Base-by-base conservation (phyloP, 2,888 invertebrate genomes). In the Dolichomitus sp. region DNA sequence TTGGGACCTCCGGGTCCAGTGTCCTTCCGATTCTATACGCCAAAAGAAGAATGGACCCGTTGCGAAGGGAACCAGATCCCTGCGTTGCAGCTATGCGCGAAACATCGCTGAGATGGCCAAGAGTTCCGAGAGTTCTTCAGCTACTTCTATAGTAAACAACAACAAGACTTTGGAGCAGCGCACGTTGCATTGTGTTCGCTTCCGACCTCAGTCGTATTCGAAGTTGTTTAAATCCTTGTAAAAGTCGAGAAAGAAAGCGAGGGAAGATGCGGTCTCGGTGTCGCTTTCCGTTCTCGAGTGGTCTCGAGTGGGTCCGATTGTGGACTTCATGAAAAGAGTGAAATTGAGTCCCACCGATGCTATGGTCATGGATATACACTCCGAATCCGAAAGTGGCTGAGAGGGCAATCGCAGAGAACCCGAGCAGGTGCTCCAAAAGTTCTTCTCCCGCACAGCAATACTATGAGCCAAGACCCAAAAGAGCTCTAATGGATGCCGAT, bases 171-270 rank as follows among this genome's bases (percentile, higher is more conserved):
- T 33, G 30, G 52, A 54, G 42, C 40, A 75, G 48, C 50, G 57
- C 45, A 54, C 52, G 69, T 45, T 73, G 77, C 61, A 79, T 84
- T 81, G 84, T 85, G 45, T 68, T 70, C 57, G 75, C 61, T 80
- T 68, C 69, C 73, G 69, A 68, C 75, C 57, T 73, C 73, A 57
- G 37, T 52, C 65, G 80, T 86, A 91, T 91, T 90, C 86, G 84
- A 89, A 91, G 92, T 92, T 89, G 90, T 90, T 92, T 92, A 92
- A 92, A 92, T 92, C 91, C 90, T 92, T 91, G 90, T 92, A 89
- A 87, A 88, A 88, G 84, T 88, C 87, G 83, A 81, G 86, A 86
- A 84, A 40, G 42, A 72, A 66, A 45, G 68, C 37, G 63, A 66
- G 14, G n/a, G 75, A 81, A 61, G 86, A 90, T 86, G 86, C 87